Percentiles rank a stretch among this genome's conserved stretches.
Evolutionary conservation across 2,797 vertebrate species (phyloP).

Genomic region (Semotilus atromaculatus): DNA sequence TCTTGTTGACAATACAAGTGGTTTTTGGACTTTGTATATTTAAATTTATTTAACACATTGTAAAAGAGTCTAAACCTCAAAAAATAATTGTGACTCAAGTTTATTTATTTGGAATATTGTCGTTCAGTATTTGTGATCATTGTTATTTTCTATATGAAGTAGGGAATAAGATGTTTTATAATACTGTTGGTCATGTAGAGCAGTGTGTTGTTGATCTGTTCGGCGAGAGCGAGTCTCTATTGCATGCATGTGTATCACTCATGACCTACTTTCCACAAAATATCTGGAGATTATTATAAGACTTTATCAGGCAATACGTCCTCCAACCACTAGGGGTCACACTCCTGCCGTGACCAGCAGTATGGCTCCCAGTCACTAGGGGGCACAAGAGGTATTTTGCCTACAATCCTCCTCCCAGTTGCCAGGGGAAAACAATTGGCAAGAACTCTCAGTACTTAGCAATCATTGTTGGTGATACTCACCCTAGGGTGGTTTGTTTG

Average conservation of each 20-base stretch:
- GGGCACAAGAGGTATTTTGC: no score
- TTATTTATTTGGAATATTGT: neutral
- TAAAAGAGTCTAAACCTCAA: neutral
- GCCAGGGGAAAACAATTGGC: no score
- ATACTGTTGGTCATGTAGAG: neutral
- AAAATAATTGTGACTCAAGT: neutral
- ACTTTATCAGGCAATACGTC: no score
- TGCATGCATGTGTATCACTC: no score
- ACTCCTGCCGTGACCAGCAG: no score
- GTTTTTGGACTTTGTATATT: neutral
- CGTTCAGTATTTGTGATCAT: neutral
- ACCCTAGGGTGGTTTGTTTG: no score
- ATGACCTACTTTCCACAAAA: constrained; percentile 50
- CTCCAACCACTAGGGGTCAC: no score
- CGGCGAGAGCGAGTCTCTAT: neutral
- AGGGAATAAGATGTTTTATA: neutral
- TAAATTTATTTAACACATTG: neutral
- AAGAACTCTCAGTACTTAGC: no score
- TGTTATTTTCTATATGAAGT: constrained; percentile 1
- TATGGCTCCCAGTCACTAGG: no score
- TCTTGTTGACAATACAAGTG: neutral
- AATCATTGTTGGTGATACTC: no score
- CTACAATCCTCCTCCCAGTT: no score
- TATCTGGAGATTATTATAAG: constrained; percentile 30
- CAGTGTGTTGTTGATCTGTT: neutral